Evolutionary conservation across 2,113 vertebrate species (phyloP).

Genomic region (Laterallus jamaicensis): DNA sequence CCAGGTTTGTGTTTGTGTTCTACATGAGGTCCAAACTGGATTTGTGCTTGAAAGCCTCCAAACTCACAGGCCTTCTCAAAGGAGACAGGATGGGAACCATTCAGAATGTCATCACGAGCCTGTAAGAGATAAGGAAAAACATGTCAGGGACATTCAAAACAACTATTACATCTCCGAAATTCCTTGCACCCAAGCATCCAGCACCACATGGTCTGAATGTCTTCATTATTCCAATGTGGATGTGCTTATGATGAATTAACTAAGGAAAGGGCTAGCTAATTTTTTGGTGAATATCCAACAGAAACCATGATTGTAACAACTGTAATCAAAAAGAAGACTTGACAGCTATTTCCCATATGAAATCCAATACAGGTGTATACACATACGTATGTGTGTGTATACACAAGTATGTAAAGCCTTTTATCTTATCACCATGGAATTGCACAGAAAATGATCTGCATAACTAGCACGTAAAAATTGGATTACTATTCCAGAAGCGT

Average conservation of each 20-base stretch:
- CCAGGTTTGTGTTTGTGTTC: constrained; percentile 98
- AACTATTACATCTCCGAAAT: neutral
- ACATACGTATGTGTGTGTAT: accelerated
- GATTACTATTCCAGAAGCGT: neutral
- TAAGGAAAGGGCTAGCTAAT: neutral
- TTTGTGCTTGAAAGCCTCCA: constrained; percentile 96
- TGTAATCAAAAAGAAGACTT: neutral
- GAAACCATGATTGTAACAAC: neutral
- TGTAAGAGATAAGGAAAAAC: constrained; percentile 53
- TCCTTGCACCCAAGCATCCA: neutral
- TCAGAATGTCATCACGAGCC: constrained; percentile 98
- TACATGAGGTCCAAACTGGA: constrained; percentile 97
- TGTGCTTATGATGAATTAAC: neutral
- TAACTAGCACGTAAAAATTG: neutral
- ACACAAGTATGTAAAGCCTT: accelerated
- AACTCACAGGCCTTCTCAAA: constrained; percentile 99
- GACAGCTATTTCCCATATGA: neutral
- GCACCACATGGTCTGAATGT: neutral
- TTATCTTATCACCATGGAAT: neutral
- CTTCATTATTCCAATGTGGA: neutral
- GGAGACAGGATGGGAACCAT: constrained; percentile 97
- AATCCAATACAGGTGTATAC: neutral
- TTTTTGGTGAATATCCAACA: neutral
- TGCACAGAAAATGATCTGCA: neutral
- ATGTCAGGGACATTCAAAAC: neutral